Evolutionary conservation across 1,140 invertebrate genomes (phyloP), one percentile per base, ranked within the genome.

Genomic region (Potamilus streckersoni): DNA sequence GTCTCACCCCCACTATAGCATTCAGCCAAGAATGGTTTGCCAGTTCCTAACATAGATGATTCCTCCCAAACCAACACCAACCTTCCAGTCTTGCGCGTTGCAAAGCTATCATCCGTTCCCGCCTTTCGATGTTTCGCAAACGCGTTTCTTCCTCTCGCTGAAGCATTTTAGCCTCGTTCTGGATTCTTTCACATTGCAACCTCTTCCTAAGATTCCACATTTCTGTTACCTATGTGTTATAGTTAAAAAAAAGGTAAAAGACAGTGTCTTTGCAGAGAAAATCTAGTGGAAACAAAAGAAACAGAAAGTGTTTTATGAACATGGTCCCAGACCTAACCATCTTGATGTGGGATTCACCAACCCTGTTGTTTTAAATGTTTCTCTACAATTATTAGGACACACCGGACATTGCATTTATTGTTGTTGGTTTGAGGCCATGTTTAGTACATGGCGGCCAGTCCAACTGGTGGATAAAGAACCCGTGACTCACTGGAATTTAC

Each of bases 181-280:
- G 19, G 13, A 79, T 17, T 64, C 61, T 79, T 20, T 64, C 57
- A 14, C 19, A 64, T 60, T 79, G 77, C 13, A 70, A 71, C 15
- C 62, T 38, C 68, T 71, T 79, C 17, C 77, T 68, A n/a, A 72
- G 20, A 16, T 71, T 71, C 77, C 77, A 79, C 59, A 38, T 74
- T 19, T 58, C 71, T 49, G 67, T 73, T n/a, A 69, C 62, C 77
- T 79, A 49, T 17, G 38, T 56, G n/a, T 17, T 31, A 63, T 57
- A 56, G 19, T 20, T 12, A 66, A 8, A 66, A 66, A 66, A n/a
- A n/a, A 62, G 0, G 23, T 62, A 11, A 69, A 17, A 19, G 38
- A 55, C 57, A 31, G 11, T 11, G 57, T n/a, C 23, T 31, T 56
- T 23, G 23, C 57, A 69, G 17, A 23, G 5, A 31, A 5, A 2